These are phyloP conservation scores for Hippopotamus amphibius DNA, from an alignment of 2,113 vertebrate genomes.

Conservation along the genomic window DNA sequence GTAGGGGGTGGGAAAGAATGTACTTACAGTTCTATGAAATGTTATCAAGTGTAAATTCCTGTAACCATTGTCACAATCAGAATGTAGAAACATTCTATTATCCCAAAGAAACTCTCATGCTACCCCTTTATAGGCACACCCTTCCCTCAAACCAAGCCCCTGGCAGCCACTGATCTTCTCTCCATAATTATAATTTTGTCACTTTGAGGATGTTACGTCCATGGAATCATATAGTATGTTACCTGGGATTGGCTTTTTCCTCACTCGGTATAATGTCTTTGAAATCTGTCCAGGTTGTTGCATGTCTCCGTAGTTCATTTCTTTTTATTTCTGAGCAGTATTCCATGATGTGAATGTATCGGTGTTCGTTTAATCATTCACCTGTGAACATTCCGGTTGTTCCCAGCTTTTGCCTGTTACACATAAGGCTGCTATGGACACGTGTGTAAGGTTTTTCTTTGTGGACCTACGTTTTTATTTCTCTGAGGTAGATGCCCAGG, in stretches of 20 bases:
- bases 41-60: background rate
- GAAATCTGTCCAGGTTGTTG: background rate
- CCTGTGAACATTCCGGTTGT: background rate
- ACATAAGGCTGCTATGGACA: background rate
- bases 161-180: background rate
- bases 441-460: background rate
- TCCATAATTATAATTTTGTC: background rate
- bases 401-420: background rate
- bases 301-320: background rate
- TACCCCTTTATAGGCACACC: background rate
- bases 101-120: background rate
- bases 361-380: background rate
- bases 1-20: background rate
- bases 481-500: background rate
- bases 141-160: background rate
- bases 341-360: background rate
- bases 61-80: background rate
- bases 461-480: background rate
- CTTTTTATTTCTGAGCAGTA: background rate
- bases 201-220: background rate
- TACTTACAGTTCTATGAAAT: background rate
- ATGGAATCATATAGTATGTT: background rate
- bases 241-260: background rate
- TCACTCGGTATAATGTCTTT: background rate
- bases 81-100: background rate